phyloP scores from a whole-genome alignment of 2,888 invertebrate species.

The Schizotus pectinicornis region DNA sequence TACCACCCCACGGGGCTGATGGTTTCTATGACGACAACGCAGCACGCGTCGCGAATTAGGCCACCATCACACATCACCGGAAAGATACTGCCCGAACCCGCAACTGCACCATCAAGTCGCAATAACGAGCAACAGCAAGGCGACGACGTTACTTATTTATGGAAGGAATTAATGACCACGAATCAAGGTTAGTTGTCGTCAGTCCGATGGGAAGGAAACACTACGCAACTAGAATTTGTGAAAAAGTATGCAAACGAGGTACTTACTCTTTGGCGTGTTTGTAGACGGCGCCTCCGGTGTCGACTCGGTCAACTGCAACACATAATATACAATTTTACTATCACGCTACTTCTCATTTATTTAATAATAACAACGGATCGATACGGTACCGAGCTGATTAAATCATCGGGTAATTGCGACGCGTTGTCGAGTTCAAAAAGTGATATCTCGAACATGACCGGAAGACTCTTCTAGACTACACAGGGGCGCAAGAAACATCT shows the following conservation, averaged over 20 bases:
- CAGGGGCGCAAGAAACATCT: too few species aligned
- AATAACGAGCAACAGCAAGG: conserved; percentile 16
- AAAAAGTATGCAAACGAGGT: conserved; percentile 28
- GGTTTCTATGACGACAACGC: conserved; percentile 25
- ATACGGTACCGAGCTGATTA: conserved; percentile 6
- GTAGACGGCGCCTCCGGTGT: conserved; percentile 48
- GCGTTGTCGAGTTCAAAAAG: too few species aligned
- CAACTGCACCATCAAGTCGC: background rate
- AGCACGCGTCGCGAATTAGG: conserved; percentile 25
- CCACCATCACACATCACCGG: conserved; percentile 3
- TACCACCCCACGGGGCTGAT: conserved; percentile 29
- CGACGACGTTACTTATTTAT: conserved; percentile 19
- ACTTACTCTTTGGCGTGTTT: conserved; percentile 58
- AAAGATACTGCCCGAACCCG: too few species aligned
- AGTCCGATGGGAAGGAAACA: conserved; percentile 6
- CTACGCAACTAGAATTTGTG: conserved; percentile 12
- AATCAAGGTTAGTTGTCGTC: conserved; percentile 16
- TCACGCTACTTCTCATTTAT: conserved; percentile 24
- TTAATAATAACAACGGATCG: conserved; percentile 27
- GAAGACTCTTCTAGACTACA: too few species aligned
- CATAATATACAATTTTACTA: conserved; percentile 27
- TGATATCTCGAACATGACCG: too few species aligned
- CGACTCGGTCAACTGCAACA: conserved; percentile 58
- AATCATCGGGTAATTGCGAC: too few species aligned
- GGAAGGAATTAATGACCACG: conserved; percentile 17